Base-by-base conservation (phyloP, 2,888 invertebrate species). In the Cryptophagus acutangulus region DNA sequence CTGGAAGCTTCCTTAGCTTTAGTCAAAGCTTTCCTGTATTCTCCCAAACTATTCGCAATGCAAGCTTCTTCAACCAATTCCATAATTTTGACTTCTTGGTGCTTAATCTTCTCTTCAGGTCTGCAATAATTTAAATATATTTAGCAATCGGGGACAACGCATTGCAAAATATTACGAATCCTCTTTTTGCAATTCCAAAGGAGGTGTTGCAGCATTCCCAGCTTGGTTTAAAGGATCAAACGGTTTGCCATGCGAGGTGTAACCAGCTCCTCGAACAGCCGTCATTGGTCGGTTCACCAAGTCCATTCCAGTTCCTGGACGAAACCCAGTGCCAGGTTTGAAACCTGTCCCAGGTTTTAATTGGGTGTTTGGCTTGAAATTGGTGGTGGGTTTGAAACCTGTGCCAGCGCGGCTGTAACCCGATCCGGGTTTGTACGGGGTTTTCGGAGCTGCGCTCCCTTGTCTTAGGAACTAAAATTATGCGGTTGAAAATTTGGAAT, bases 1-100 rank as follows among this genome's bases (percentile, higher is more conserved):
- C 91, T 81, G 1, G 94, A 93, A 0, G 97, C 95, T 67, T 99
- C 97, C 67, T 96, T 95, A 0, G 97, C 97, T 66, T 94, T 89
- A 38, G 89, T 87, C 33, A 97, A 69, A 0, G 93, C 83, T 52
- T 76, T 65, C 54, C 77, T 74, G 41, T 71, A 69, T 49, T 87
- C 81, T 33, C 79, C 80, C 41, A 77, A 73, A 46, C 74, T 74
- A 46, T 77, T 76, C 2, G 82, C 81, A 43, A 84, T 66, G 53
- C 92, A 90, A 1, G 95, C 93, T 51, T 92, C 91, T 64, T 96
- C 94, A 20, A 99, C 81, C 36, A 96, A 71, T 35, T 82, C 78
- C 75, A 89, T 87, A 48, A 97, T 93, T 62, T 87, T 87, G 2
- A 77, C 76, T 67, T 99, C 97, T 65, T 94, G 77, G 56, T 84